Percentiles rank a stretch among this genome's conserved stretches.
These are phyloP conservation scores for Embidobia sp. DNA, from an alignment of 2,888 invertebrate genomes.

Conservation along the genomic window DNA sequence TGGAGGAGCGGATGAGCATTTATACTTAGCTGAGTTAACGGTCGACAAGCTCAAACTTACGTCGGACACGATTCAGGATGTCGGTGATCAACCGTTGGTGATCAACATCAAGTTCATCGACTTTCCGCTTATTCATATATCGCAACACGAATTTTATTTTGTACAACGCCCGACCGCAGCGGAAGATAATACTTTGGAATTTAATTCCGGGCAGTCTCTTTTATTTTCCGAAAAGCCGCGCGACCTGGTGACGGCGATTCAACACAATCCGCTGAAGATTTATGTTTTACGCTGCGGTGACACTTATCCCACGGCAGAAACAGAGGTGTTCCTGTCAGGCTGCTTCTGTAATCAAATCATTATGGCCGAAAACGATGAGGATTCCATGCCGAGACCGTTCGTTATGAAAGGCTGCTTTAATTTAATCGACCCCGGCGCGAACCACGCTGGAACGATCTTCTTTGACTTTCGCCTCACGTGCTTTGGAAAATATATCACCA, in stretches of 20 bases:
- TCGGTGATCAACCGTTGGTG: slow-evolving; percentile 69
- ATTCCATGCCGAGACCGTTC: slow-evolving; percentile 75
- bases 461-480: slow-evolving; percentile 73
- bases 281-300: slow-evolving; percentile 76
- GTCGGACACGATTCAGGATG: slow-evolving; percentile 70
- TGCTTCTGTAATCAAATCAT: slow-evolving; percentile 78
- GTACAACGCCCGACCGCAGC: slow-evolving; percentile 55
- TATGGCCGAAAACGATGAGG: slow-evolving; percentile 75
- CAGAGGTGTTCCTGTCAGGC: slow-evolving; percentile 72
- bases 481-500: slow-evolving; percentile 73
- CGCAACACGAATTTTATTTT: slow-evolving; percentile 72
- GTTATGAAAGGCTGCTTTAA: slow-evolving; percentile 70
- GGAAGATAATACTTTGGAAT: slow-evolving; percentile 68
- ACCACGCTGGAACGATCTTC: slow-evolving; percentile 73
- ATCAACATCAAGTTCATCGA: slow-evolving; percentile 77
- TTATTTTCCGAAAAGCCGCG: slow-evolving; percentile 76
- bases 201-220: slow-evolving; percentile 74
- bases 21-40: slow-evolving; percentile 75
- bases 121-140: slow-evolving; percentile 76
- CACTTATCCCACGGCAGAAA: slow-evolving; percentile 77
- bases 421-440: slow-evolving; percentile 75
- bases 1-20: slow-evolving; percentile 74
- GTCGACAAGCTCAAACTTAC: slow-evolving; percentile 74
- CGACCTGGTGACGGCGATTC: slow-evolving; percentile 73
- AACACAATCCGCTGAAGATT: slow-evolving; percentile 71